Evolutionary conservation across 2,113 vertebrate genomes (phyloP), one percentile per base, ranked within the genome.

Genomic region (Grallaria varia): DNA sequence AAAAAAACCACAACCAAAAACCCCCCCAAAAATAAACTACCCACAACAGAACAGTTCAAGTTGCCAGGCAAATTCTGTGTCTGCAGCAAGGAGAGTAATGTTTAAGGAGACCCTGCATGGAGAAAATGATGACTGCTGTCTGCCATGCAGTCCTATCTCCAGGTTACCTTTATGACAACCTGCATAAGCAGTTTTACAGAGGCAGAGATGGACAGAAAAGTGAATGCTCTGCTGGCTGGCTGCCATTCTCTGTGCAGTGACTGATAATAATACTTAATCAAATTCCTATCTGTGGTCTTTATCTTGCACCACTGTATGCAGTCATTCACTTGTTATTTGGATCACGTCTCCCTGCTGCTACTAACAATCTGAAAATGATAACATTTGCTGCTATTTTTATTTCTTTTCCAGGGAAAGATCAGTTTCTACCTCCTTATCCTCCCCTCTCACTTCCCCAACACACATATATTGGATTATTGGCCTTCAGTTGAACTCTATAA

Each of bases 311-410:
- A 87, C 16, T 27, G 44, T 73, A 62, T 58, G 87, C 79, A 88
- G 40, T 71, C 80, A 55, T 49, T 86, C 84, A 56, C 89, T 97
- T 97, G 89, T 91, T 90, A 97, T 96, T 95, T 95, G 62, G 87
- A 84, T 97, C 97, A 97, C 56, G 28, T 97, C 78, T 91, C 81
- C 52, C 63, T 55, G 63, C 76, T 94, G 71, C 95, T 89, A 93
- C 87, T 62, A 92, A 92, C 89, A 94, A 93, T 96, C 82, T 96
- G 89, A 97, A 97, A 96, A 97, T 84, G 82, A 92, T 96, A 96
- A 96, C 40, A 25, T 94, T 96, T 95, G 66, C 47, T 85, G 94
- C 83, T 97, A 96, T 97, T 97, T 98, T 97, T 97, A 95, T 97
- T 97, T 95, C 63, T 89, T 95, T 97, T 95, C 90, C 63, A 79